Evolutionary conservation across 2,113 vertebrate species (phyloP).

Genomic region (Platycercus adscitus): DNA sequence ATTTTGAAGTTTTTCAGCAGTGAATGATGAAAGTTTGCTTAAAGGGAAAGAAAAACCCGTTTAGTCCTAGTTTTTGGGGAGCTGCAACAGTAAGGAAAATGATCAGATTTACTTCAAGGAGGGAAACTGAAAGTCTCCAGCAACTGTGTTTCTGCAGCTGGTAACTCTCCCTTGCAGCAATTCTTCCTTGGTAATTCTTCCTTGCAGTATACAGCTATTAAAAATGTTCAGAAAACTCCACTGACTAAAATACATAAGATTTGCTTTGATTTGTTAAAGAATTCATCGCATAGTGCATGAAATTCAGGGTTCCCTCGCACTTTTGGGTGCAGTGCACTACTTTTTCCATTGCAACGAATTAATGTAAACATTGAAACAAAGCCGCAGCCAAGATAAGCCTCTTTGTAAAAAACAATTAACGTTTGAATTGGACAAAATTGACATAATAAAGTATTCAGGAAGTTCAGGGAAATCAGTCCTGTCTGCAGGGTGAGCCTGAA

Average conservation of each 20-base stretch:
- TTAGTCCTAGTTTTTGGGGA: neutral
- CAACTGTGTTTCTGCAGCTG: neutral
- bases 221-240: neutral
- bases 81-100: neutral
- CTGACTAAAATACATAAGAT: neutral
- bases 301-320: neutral
- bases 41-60: neutral
- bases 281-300: neutral
- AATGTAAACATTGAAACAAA: neutral
- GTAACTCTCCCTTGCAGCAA: neutral
- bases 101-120: neutral
- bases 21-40: neutral
- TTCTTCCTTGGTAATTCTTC: neutral
- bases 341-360: neutral
- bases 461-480: neutral
- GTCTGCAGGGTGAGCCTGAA: neutral
- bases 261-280: neutral
- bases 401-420: neutral
- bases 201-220: neutral
- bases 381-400: neutral
- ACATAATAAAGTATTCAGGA: neutral
- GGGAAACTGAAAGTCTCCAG: neutral
- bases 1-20: neutral
- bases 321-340: neutral
- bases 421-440: neutral